Evolutionary conservation across 2,113 vertebrate genomes (phyloP).

Genomic region (Condylura cristata): DNA sequence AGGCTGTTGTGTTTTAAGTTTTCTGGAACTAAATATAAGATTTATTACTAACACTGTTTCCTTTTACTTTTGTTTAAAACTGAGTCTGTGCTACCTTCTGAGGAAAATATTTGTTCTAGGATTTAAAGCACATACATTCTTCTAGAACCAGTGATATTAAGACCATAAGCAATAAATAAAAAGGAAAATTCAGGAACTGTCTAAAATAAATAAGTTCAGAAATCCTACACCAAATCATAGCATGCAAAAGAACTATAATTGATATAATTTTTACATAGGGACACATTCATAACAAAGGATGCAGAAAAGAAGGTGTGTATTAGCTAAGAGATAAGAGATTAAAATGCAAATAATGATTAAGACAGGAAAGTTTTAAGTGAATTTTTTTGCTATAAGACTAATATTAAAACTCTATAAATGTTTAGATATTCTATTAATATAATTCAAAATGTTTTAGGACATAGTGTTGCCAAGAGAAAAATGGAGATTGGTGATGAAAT

Average conservation of each 20-base stretch:
- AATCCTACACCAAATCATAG: not conserved
- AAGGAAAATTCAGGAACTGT: not conserved
- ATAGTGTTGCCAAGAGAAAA: not conserved
- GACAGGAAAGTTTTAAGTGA: not conserved
- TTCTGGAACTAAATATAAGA: not conserved
- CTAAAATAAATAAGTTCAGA: not conserved
- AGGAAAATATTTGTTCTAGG: not conserved
- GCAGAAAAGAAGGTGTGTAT: not conserved
- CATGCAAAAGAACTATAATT: not conserved
- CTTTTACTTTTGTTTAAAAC: not conserved
- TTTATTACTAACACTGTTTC: not conserved
- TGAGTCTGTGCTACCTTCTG: not conserved
- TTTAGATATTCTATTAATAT: not conserved
- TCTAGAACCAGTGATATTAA: slow-evolving; percentile 16
- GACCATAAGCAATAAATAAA: not conserved
- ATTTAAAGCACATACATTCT: not conserved
- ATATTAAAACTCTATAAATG: not conserved
- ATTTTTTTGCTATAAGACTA: not conserved
- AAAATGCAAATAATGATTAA: not conserved
- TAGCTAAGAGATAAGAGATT: not conserved
- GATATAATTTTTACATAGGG: not conserved
- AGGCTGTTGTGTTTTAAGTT: not conserved
- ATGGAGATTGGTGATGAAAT: not conserved
- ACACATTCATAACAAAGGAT: not conserved
- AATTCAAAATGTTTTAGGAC: slow-evolving; percentile 36